phyloP scores from a whole-genome alignment of 2,797 vertebrate species.

The Tauraco hartlaubi region DNA sequence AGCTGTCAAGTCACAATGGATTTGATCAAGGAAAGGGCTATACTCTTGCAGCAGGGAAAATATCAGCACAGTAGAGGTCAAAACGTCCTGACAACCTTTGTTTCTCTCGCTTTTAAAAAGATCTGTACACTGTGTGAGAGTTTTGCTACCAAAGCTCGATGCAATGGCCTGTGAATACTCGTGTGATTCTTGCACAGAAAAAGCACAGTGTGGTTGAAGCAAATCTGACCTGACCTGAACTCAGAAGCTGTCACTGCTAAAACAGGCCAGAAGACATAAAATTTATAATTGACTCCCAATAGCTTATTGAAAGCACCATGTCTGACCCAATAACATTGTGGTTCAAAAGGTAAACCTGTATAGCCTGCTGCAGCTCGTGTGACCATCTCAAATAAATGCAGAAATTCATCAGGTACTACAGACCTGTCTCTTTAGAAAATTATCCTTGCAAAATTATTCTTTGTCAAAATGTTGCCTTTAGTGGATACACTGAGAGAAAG shows the following conservation, averaged over 20 bases:
- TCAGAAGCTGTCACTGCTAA: not conserved
- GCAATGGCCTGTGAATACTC: not conserved
- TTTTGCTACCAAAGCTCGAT: not conserved
- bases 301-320: not conserved
- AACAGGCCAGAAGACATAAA: not conserved
- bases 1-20: not conserved
- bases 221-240: not conserved
- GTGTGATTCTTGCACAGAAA: not conserved
- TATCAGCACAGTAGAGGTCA: not conserved
- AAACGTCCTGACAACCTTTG: not conserved
- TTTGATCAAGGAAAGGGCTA: not conserved
- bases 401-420: not conserved
- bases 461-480: not conserved
- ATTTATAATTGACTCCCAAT: constrained; percentile 36
- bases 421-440: not conserved
- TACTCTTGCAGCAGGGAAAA: not conserved
- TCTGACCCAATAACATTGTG: not conserved
- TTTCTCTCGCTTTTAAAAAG: not conserved
- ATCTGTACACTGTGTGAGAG: not conserved
- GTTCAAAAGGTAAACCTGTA: not conserved
- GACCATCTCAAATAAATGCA: not conserved
- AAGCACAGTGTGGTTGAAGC: not conserved
- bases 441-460: not conserved
- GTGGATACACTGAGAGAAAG: not conserved
- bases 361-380: not conserved